These are phyloP conservation scores for Psophia crepitans DNA, from an alignment of 2,113 vertebrate genomes.

Conservation along the genomic window DNA sequence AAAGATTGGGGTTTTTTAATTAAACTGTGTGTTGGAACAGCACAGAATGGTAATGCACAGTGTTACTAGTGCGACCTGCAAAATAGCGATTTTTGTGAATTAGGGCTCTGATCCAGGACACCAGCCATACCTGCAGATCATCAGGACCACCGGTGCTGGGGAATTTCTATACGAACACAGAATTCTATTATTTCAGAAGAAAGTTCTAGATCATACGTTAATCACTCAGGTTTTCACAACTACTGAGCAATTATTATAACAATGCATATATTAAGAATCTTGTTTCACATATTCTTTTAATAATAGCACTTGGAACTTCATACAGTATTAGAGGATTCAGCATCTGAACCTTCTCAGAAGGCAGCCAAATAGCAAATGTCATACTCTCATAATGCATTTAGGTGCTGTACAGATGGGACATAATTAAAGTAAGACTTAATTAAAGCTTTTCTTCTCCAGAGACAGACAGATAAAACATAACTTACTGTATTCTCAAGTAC, in stretches of 20 bases:
- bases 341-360: slow-evolving; percentile 42
- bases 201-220: background rate
- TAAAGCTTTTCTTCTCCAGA: slow-evolving; percentile 62
- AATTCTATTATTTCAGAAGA: background rate
- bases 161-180: background rate
- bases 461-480: slow-evolving; percentile 59
- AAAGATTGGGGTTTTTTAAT: background rate
- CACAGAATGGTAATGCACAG: background rate
- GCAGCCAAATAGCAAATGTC: slow-evolving; percentile 52
- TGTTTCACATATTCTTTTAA: slow-evolving; percentile 33
- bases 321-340: background rate
- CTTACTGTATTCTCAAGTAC: background rate
- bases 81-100: background rate
- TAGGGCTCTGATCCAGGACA: background rate
- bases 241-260: slow-evolving; percentile 1
- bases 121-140: background rate
- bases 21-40: background rate
- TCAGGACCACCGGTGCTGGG: background rate
- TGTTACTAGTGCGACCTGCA: background rate
- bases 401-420: background rate
- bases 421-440: slow-evolving; percentile 68
- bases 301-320: slow-evolving; percentile 21
- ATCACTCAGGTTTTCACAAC: background rate
- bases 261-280: background rate
- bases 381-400: slow-evolving; percentile 45